These are phyloP conservation scores for Dunckerocampus dactyliophorus DNA, from an alignment of 2,113 vertebrate genomes.

Conservation along the genomic window DNA sequence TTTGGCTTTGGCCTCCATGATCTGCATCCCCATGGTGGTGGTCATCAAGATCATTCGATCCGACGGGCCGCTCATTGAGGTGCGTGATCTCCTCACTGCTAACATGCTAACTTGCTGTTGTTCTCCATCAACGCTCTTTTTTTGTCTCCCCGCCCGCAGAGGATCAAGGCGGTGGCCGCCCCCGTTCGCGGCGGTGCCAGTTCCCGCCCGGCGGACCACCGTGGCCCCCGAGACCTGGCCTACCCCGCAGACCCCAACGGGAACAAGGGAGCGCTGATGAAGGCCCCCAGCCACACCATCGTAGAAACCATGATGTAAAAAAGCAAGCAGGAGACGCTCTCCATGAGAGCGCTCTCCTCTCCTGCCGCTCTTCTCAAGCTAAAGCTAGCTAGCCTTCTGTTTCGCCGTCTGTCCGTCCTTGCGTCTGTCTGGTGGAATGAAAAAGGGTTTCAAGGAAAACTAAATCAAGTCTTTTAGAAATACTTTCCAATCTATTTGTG, in stretches of 20 bases:
- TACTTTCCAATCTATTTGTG: neutral
- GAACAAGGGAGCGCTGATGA: slow-evolving; percentile 82
- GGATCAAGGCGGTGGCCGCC: slow-evolving; percentile 89
- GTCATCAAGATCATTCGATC: slow-evolving; percentile 88
- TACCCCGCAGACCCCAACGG: slow-evolving; percentile 74
- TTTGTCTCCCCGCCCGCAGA: slow-evolving; percentile 65
- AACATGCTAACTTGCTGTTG: too few relatives aligned
- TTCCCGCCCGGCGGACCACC: slow-evolving; percentile 69
- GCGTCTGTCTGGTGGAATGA: slow-evolving; percentile 63
- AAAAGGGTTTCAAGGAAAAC: slow-evolving; percentile 44
- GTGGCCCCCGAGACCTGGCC: slow-evolving; percentile 58
- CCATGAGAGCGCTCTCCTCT: slow-evolving; percentile 76
- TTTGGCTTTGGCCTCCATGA: slow-evolving; percentile 92
- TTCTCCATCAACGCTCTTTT: neutral
- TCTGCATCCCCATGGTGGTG: slow-evolving; percentile 93
- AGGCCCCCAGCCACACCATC: slow-evolving; percentile 89
- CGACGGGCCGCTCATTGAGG: slow-evolving; percentile 93
- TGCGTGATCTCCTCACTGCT: slow-evolving; percentile 49
- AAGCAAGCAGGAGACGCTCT: slow-evolving; percentile 58
- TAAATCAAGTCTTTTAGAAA: slow-evolving; percentile 43
- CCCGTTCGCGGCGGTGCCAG: slow-evolving; percentile 80
- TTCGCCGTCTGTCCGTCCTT: slow-evolving; percentile 38
- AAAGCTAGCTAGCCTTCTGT: slow-evolving; percentile 58
- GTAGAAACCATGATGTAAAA: slow-evolving; percentile 99
- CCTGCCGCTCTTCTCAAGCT: slow-evolving; percentile 34